Evolutionary conservation across 2,797 vertebrate species (phyloP), one percentile per base, ranked within the genome.

Genomic region (Brotula barbata): DNA sequence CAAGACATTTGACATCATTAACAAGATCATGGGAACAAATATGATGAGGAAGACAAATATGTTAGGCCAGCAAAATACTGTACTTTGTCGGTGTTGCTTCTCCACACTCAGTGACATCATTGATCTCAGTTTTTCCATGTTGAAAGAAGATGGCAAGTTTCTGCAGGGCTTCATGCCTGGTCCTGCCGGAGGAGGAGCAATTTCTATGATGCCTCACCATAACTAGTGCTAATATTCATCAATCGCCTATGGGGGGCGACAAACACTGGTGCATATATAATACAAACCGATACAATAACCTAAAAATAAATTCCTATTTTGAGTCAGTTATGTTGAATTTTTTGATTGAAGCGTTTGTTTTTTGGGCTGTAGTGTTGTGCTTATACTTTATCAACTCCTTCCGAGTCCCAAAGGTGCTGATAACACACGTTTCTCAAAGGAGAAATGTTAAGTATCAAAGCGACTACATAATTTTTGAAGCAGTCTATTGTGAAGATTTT

Each of bases 121-220:
- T 23, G 15, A 60, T 37, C 2, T 82, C 82, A 3, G 81, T 64
- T 63, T 70, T 79, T 50, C 9, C 47, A 16, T 82, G 83, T 34
- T 90, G 84, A 62, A 91, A 88, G 82, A 92, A 90, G 68, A 82
- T 69, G 39, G 89, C 81, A 0, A 92, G 80, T 67, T 91, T 92
- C 82, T 92, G 89, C 60, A 92, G 80, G 7, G 89, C 91, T 45
- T 90, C 88, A 5, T 89, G 88, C 47, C 81, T 84, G 39, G 59
- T 84, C 61, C 85, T 89, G 7, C 14, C 64, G 22, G 8, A 12
- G 28, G 4, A 40, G 37, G 2, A 68, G 12, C 36, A n/a, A 25
- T 10, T 33, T 15, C 8, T 43, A 67, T 40, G 1, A 19, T 3
- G 22, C 6, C 10, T 6, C 9, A 33, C 31, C 11, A 17, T 7